Conservation (phyloP, 2,888 invertebrate genomes). For the Deilephila elpenor region DNA sequence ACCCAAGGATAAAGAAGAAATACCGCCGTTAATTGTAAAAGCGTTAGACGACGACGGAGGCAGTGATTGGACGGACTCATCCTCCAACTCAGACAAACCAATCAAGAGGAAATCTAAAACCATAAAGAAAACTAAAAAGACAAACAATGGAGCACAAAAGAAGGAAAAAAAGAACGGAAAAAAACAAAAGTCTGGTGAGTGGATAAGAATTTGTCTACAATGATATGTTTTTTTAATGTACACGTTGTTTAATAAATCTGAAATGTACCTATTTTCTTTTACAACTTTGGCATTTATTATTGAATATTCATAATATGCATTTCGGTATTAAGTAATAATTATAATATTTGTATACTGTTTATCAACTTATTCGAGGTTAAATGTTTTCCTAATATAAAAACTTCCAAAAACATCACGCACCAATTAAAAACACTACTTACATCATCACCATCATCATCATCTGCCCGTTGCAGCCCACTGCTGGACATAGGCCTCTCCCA, state of each 20-base stretch:
- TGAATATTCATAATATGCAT: too few relatives aligned
- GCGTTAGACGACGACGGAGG: slow-evolving; percentile 16
- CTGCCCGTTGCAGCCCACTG: too few relatives aligned
- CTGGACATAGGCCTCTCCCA: too few relatives aligned
- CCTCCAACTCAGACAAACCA: slow-evolving; percentile 73
- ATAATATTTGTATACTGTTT: too few relatives aligned
- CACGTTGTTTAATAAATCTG: background rate
- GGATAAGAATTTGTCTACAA: background rate
- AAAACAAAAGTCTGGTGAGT: slow-evolving; percentile 56
- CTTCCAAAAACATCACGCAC: too few relatives aligned
- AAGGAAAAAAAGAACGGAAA: slow-evolving; percentile 54
- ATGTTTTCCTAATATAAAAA: too few relatives aligned
- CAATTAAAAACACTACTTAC: too few relatives aligned
- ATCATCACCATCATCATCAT: too few relatives aligned
- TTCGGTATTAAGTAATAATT: too few relatives aligned
- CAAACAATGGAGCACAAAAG: slow-evolving; percentile 40
- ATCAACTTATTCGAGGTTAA: too few relatives aligned
- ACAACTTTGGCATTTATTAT: too few relatives aligned
- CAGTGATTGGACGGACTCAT: slow-evolving; percentile 63
- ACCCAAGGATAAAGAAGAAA: slow-evolving; percentile 35
- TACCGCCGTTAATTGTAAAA: slow-evolving; percentile 25
- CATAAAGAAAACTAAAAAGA: slow-evolving; percentile 47
- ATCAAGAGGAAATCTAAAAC: slow-evolving; percentile 57
- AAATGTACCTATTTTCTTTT: background rate
- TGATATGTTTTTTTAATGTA: background rate